A percentile compares a stretch with the other conserved stretches of the same genome.
phyloP scores from a whole-genome alignment of 2,113 vertebrate species.

The Esox niger region DNA sequence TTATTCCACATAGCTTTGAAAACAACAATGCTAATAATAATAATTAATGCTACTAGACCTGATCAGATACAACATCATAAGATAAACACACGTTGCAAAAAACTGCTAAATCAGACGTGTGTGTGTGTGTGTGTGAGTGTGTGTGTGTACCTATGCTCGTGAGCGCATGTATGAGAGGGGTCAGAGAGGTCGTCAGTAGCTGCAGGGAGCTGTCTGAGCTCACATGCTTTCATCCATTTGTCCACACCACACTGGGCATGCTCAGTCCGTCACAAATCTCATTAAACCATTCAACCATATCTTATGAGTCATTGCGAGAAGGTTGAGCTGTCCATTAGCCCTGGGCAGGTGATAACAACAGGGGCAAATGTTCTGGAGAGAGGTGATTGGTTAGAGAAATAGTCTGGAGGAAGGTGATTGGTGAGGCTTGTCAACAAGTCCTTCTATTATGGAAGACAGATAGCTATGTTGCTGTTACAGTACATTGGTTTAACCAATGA shows the following conservation, averaged over 20 bases:
- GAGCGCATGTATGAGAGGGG: too few species aligned
- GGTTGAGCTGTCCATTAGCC: constrained; percentile 32
- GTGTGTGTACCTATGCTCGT: too few species aligned
- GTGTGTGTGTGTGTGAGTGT: too few species aligned
- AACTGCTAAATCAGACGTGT: too few species aligned
- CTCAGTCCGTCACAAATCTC: constrained; percentile 25
- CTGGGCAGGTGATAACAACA: constrained; percentile 23
- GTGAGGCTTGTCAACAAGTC: constrained; percentile 5
- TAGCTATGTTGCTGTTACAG: not conserved
- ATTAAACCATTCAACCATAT: constrained; percentile 9
- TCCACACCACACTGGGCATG: not conserved
- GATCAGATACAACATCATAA: too few species aligned
- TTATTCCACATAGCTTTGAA: too few species aligned
- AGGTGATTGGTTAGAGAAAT: not conserved
- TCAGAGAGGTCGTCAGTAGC: not conserved
- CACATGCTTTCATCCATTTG: not conserved
- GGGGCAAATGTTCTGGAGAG: too few species aligned
- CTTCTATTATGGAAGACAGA: constrained; percentile 11
- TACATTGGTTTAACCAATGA: too few species aligned
- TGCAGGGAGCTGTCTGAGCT: not conserved
- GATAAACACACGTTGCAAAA: too few species aligned
- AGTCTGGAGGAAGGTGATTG: constrained; percentile 12
- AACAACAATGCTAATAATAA: too few species aligned
- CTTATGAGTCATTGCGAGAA: constrained; percentile 22
- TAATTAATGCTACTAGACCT: too few species aligned